Base-by-base conservation (phyloP, 2,113 vertebrate genomes). In the Stegostoma tigrinum region DNA sequence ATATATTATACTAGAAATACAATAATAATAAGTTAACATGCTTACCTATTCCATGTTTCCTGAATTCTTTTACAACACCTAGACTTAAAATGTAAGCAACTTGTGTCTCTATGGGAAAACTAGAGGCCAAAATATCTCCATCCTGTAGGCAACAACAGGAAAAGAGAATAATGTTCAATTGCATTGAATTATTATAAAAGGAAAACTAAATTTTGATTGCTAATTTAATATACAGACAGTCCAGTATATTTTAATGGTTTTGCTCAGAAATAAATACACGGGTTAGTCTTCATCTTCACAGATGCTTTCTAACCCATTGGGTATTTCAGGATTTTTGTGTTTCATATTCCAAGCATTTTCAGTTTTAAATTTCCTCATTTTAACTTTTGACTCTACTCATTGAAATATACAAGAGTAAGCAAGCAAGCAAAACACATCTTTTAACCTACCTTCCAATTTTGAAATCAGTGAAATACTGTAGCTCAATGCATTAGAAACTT, bases 11-110 rank as follows among this genome's bases (percentile, higher is more conserved):
- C 66, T 70, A 95, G 55, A 66, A 91, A 91, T 95, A 72, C 72
- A 95, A 95, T 70, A 21, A 5, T 27, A 52, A 48, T 12, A n/a
- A 89, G 27, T 87, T 95, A 30, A 27, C 15, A 86, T 23, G 55
- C 97, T 98, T 98, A 99, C 99, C 99, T 97, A 99, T 99, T 97
- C 99, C 99, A 42, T 99, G 99, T 97, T 99, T 99, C 94, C 99
- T 98, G 98, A 99, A 99, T 75, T 99, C 99, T 97, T 99, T 99
- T 96, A 99, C 98, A 96, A 99, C 99, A 96, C 99, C 99, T 96
- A 99, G 98, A 96, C 99, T 99, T 95, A 99, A 97, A 96, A 99
- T 99, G 98, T 99, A 99, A 6, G 99, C 99, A 95, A 99, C 99
- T 97, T 99, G 99, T 96, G 99, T 99, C 96, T 99, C 99, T 96